Percentiles rank a stretch among this genome's conserved stretches.
Evolutionary conservation across 2,888 invertebrate species (phyloP).

Genomic region (Sisyra nigra): DNA sequence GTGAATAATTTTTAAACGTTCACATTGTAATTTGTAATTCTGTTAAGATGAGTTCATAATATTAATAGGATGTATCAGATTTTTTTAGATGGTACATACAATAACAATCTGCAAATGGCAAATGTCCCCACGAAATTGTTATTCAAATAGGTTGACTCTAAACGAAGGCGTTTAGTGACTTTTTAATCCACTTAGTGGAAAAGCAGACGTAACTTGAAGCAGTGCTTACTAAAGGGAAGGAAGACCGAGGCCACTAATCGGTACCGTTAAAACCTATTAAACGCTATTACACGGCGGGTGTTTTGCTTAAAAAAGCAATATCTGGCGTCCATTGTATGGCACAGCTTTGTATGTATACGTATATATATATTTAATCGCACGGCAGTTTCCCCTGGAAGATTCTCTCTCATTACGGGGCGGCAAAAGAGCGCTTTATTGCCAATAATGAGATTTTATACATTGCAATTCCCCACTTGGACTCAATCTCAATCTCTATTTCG

Average conservation of each 20-base stretch:
- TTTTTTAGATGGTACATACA: neutral
- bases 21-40: too few species aligned
- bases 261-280: conserved; percentile 7
- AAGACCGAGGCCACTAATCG: conserved; percentile 6
- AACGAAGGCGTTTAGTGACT: conserved; percentile 5
- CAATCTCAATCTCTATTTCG: too few species aligned
- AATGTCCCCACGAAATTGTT: neutral
- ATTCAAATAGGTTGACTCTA: conserved; percentile 1
- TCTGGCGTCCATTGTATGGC: conserved; percentile 3
- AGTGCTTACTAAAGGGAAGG: neutral
- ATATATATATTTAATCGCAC: too few species aligned
- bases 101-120: neutral
- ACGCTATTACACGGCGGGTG: conserved; percentile 5
- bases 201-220: too few species aligned
- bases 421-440: too few species aligned
- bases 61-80: too few species aligned
- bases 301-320: conserved; percentile 8
- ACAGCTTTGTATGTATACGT: neutral
- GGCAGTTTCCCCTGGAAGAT: too few species aligned
- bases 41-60: too few species aligned
- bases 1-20: too few species aligned
- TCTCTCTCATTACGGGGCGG: too few species aligned
- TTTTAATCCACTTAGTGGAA: conserved; percentile 6
- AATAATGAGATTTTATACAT: too few species aligned
- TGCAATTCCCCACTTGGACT: too few species aligned